A percentile compares a stretch with the other conserved stretches of the same genome.
Evolutionary conservation across 2,113 vertebrate genomes (phyloP).

Genomic region (Pseudolaguvia tuberculata): DNA sequence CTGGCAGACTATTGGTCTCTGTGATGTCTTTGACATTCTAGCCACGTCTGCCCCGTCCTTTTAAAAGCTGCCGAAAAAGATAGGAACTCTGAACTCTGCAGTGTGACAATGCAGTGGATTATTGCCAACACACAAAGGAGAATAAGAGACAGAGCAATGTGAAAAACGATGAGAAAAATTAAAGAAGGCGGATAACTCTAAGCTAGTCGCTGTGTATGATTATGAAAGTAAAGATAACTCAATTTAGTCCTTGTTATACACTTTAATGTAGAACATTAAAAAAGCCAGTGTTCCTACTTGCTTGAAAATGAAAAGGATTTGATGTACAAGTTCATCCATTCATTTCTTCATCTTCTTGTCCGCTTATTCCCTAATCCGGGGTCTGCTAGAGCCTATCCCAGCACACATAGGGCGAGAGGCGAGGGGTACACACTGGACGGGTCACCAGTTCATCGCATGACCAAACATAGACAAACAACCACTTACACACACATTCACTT

Average conservation of each 20-base stretch:
- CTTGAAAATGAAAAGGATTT: constrained; percentile 9
- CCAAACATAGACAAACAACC: too few relatives aligned
- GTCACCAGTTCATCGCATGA: too few relatives aligned
- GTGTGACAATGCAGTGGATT: constrained; percentile 31
- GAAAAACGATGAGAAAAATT: constrained; percentile 30
- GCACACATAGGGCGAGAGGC: too few relatives aligned
- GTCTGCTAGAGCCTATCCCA: too few relatives aligned
- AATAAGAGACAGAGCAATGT: constrained; percentile 20
- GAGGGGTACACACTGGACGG: too few relatives aligned
- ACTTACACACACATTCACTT: too few relatives aligned
- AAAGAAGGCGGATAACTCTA: constrained; percentile 11
- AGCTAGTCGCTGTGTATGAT: constrained; percentile 11
- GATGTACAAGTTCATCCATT: background rate
- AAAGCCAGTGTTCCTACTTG: background rate
- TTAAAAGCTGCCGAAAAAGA: constrained; percentile 40
- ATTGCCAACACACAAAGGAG: constrained; percentile 35
- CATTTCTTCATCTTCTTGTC: too few relatives aligned
- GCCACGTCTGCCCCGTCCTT: constrained; percentile 43
- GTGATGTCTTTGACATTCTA: constrained; percentile 49
- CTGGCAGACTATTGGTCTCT: constrained; percentile 39
- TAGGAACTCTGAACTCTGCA: constrained; percentile 26
- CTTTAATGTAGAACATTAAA: background rate
- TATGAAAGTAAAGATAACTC: constrained; percentile 34
- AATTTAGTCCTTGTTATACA: constrained; percentile 13
- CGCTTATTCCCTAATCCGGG: too few relatives aligned